A percentile compares a stretch with the other conserved stretches of the same genome.
phyloP scores from a whole-genome alignment of 92 coral and sea anemone genomes.

The Siderastrea radians region DNA sequence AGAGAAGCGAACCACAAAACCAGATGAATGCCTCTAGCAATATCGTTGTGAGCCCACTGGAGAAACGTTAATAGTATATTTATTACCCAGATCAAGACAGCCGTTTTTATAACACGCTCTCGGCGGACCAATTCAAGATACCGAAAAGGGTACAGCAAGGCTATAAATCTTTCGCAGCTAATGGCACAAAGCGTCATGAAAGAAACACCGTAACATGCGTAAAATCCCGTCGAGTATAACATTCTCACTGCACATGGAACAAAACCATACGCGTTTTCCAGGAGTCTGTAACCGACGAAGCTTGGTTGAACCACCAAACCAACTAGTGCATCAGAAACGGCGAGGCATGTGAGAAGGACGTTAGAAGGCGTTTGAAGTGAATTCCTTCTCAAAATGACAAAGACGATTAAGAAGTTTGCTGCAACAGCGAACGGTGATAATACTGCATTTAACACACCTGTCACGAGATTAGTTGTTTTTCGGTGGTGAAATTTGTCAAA shows the following conservation, averaged over 20 bases:
- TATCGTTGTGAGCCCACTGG: conserved; percentile 77
- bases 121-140: conserved; percentile 62
- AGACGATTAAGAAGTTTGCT: conserved; percentile 58
- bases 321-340: conserved; percentile 76
- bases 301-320: conserved; percentile 80
- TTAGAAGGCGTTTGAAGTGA: conserved; percentile 76
- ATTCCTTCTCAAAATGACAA: conserved; percentile 53
- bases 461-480: conserved; percentile 63
- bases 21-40: conserved; percentile 68
- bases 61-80: conserved; percentile 64
- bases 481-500: conserved; percentile 69
- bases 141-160: conserved; percentile 70
- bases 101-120: conserved; percentile 46
- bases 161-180: conserved; percentile 83
- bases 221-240: conserved; percentile 77
- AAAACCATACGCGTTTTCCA: conserved; percentile 65
- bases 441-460: conserved; percentile 65
- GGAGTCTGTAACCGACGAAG: conserved; percentile 70
- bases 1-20: conserved; percentile 65
- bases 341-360: conserved; percentile 71
- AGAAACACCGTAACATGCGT: conserved; percentile 83
- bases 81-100: conserved; percentile 62
- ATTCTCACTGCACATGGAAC: conserved; percentile 77
- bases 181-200: conserved; percentile 85
- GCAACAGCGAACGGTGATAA: conserved; percentile 81